These are phyloP conservation scores for Epinotia bilunana DNA, from an alignment of 2,888 invertebrate genomes.

Conservation along the genomic window DNA sequence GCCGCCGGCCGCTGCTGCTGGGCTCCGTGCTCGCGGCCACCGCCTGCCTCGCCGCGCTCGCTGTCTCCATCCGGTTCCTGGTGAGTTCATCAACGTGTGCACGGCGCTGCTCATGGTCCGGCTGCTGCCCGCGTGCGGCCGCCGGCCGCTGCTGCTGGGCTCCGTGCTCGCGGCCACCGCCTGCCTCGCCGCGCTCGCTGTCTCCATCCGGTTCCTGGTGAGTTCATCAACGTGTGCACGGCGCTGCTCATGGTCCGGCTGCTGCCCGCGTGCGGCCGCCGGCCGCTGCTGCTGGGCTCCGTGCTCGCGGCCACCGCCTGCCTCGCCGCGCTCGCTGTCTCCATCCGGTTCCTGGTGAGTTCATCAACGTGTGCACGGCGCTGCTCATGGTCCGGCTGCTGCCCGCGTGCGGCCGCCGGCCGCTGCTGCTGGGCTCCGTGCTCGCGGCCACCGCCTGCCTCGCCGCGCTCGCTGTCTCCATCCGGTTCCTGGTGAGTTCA, in stretches of 20 bases:
- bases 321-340: constrained; percentile 85
- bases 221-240: constrained; percentile 85
- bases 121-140: constrained; percentile 87
- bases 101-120: constrained; percentile 86
- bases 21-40: constrained; percentile 85
- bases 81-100: constrained; percentile 87
- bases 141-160: constrained; percentile 87
- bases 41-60: constrained; percentile 84
- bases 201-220: constrained; percentile 87
- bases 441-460: no score
- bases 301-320: constrained; percentile 83
- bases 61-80: constrained; percentile 85
- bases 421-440: no score
- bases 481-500: no score
- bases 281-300: constrained; percentile 87
- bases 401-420: no score
- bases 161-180: constrained; percentile 85
- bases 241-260: constrained; percentile 87
- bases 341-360: constrained; percentile 88
- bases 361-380: no score
- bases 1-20: constrained; percentile 88
- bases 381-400: no score
- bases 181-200: constrained; percentile 85
- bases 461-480: no score
- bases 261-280: constrained; percentile 87